phyloP scores from a whole-genome alignment of 2,113 vertebrate genomes.

The Pandion haliaetus region DNA sequence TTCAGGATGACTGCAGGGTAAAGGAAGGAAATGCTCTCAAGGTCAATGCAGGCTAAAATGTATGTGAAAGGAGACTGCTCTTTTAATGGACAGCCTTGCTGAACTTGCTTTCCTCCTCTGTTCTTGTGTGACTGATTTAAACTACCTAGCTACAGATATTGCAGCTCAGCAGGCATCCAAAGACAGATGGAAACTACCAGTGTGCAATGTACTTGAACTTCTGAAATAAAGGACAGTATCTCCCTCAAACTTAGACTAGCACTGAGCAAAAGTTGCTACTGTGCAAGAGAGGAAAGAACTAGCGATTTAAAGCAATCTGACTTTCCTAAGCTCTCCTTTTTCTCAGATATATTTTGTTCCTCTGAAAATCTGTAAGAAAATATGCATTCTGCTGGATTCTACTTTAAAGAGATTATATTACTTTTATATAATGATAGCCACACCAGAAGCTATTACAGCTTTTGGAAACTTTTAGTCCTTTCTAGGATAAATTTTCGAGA shows the following conservation, averaged over 20 bases:
- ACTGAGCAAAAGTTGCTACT: background rate
- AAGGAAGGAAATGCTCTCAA: background rate
- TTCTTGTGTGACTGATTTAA: background rate
- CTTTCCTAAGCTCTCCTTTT: background rate
- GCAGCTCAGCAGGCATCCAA: conserved; percentile 12
- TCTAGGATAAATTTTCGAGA: background rate
- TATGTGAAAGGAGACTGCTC: background rate
- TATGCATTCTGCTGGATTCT: background rate
- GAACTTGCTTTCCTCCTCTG: background rate
- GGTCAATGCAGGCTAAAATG: background rate
- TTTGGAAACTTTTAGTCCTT: background rate
- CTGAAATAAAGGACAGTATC: background rate
- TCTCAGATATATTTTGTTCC: background rate
- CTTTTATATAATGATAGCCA: background rate
- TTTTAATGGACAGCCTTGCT: background rate
- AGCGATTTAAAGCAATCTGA: background rate
- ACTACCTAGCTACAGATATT: background rate
- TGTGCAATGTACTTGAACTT: background rate
- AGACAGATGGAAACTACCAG: background rate
- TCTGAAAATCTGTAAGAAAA: background rate
- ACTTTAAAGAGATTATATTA: background rate
- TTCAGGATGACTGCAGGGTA: background rate
- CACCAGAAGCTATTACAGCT: background rate
- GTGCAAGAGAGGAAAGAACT: background rate
- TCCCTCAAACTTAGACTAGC: background rate